Percentiles rank a stretch among this genome's conserved stretches.
phyloP scores from a whole-genome alignment of 1,140 invertebrate species.

The Eueides isabella region DNA sequence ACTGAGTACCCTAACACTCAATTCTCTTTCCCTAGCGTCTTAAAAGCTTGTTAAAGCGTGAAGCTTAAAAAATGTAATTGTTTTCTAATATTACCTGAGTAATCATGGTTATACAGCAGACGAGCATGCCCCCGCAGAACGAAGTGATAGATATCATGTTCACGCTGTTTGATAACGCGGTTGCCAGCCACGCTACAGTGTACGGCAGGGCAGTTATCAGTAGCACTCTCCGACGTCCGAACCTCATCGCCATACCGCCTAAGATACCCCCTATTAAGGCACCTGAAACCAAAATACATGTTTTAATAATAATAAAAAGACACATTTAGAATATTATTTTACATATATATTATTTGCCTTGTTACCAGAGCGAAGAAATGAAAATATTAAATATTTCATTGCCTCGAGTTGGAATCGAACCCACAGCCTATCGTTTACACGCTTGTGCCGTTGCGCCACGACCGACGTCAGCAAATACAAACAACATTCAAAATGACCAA shows the following conservation, averaged over 20 bases:
- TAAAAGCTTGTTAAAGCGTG: background rate
- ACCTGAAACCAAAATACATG: slow-evolving; percentile 57
- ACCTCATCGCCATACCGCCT: slow-evolving; percentile 88
- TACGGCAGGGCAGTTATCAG: slow-evolving; percentile 87
- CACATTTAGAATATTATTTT: too few species aligned
- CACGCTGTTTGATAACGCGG: slow-evolving; percentile 88
- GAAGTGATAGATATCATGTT: slow-evolving; percentile 90
- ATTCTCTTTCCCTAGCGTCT: background rate
- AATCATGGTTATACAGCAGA: slow-evolving; percentile 89
- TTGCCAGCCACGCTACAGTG: slow-evolving; percentile 89
- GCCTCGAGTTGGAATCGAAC: too few species aligned
- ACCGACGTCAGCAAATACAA: too few species aligned
- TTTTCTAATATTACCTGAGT: slow-evolving; percentile 84
- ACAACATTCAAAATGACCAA: too few species aligned
- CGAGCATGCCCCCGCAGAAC: slow-evolving; percentile 87
- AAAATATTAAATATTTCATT: too few species aligned
- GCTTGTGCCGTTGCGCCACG: too few species aligned
- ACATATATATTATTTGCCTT: too few species aligned
- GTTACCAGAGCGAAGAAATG: too few species aligned
- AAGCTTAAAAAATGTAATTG: background rate
- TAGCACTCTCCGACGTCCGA: slow-evolving; percentile 87
- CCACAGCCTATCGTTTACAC: too few species aligned
- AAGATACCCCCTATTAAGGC: slow-evolving; percentile 90
- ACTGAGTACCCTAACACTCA: background rate
- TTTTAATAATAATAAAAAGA: background rate